These are phyloP conservation scores for Dolichomitus sp. DNA, from an alignment of 2,888 invertebrate species.

Conservation along the genomic window DNA sequence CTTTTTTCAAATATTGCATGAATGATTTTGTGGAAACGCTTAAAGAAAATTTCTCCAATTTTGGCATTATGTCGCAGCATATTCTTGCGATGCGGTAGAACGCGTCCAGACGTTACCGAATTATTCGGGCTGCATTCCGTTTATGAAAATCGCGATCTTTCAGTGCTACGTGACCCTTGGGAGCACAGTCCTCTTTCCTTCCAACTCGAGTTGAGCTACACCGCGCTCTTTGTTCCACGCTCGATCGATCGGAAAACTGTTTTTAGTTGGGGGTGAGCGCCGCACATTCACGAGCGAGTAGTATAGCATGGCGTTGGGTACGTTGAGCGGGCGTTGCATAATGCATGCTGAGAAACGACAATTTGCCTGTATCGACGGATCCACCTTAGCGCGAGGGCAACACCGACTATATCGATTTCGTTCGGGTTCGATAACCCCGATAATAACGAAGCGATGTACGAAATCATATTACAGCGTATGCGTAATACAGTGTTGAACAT, in stretches of 20 bases:
- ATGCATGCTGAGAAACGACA: constrained; percentile 63
- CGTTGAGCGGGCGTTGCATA: constrained; percentile 54
- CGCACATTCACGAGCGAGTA: constrained; percentile 29
- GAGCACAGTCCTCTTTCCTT: constrained; percentile 36
- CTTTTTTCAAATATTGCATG: not conserved
- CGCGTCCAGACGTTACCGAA: constrained; percentile 5
- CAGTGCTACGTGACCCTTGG: constrained; percentile 64
- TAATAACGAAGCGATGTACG: constrained; percentile 45
- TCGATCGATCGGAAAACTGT: constrained; percentile 65
- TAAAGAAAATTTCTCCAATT: not conserved
- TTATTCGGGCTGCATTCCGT: constrained; percentile 46
- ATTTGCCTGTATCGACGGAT: constrained; percentile 62
- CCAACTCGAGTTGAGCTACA: constrained; percentile 3
- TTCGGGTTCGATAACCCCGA: constrained; percentile 53
- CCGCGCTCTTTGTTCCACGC: constrained; percentile 54
- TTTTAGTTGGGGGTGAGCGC: constrained; percentile 46
- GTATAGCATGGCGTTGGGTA: constrained; percentile 35
- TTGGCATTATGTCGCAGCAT: not conserved
- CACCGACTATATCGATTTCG: constrained; percentile 52
- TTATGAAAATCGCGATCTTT: constrained; percentile 64
- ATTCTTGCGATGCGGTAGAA: not conserved
- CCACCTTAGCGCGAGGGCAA: constrained; percentile 53
- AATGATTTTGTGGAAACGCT: not conserved
- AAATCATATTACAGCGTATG: constrained; percentile 38
- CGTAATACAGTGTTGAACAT: constrained; percentile 12